phyloP scores from a whole-genome alignment of 1,140 invertebrate genomes.

The Tetramorium simillimum region DNA sequence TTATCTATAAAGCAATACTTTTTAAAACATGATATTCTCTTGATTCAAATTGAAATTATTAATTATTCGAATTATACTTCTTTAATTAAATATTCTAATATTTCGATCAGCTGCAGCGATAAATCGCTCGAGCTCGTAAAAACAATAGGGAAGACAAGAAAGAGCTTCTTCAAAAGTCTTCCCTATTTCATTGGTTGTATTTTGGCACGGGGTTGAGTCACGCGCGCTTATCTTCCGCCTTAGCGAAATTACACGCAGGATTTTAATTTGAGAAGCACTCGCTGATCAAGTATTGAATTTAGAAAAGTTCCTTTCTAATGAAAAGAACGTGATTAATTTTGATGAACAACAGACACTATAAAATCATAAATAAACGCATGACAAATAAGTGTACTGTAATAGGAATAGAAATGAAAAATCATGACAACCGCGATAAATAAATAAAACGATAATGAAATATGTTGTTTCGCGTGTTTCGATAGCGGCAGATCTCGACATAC shows the following conservation, averaged over 20 bases:
- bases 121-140: conserved; percentile 37
- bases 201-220: conserved; percentile 82
- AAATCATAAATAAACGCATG: conserved; percentile 24
- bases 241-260: conserved; percentile 4
- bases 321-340: not conserved
- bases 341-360: not conserved
- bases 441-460: conserved; percentile 8
- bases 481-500: conserved; percentile 68
- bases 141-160: conserved; percentile 60
- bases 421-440: conserved; percentile 22
- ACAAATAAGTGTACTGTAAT: not conserved
- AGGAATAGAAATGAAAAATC: not conserved
- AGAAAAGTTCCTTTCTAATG: not conserved
- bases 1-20: not conserved
- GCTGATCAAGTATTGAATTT: not conserved
- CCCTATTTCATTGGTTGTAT: conserved; percentile 77
- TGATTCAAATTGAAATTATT: not conserved
- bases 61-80: not conserved
- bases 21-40: not conserved
- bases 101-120: conserved; percentile 34
- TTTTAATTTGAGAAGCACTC: not conserved
- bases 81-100: conserved; percentile 6
- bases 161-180: conserved; percentile 40
- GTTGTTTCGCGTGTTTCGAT: conserved; percentile 63
- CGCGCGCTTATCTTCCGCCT: conserved; percentile 63